Evolutionary conservation across 2,797 vertebrate species (phyloP).

Genomic region (Scomberomorus guttatus): DNA sequence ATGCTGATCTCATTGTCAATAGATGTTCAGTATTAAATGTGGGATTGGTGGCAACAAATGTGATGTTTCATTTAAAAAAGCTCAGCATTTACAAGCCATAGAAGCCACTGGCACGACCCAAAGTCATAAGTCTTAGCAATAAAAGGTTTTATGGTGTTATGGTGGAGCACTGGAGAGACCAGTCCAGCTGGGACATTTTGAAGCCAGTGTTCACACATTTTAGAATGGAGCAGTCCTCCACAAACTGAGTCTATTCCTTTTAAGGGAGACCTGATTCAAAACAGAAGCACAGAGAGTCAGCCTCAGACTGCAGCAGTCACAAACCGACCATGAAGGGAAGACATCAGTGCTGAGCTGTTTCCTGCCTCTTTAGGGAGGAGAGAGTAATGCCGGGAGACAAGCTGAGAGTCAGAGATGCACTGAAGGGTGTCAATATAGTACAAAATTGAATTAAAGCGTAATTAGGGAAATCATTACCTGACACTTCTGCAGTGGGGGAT

Average conservation of each 20-base stretch:
- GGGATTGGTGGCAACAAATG: neutral
- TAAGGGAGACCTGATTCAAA: constrained; percentile 50
- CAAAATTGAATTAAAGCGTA: constrained; percentile 88
- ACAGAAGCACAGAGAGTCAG: constrained; percentile 44
- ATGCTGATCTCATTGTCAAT: neutral
- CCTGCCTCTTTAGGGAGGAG: constrained; percentile 69
- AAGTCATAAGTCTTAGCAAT: constrained; percentile 30
- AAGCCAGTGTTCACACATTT: constrained; percentile 24
- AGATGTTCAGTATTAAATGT: neutral
- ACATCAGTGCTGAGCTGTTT: constrained; percentile 66
- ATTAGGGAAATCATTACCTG: constrained; percentile 89
- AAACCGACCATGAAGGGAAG: constrained; percentile 75
- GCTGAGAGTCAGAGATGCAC: constrained; percentile 75
- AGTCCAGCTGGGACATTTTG: constrained; percentile 18
- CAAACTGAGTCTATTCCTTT: constrained; percentile 30
- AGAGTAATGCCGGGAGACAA: constrained; percentile 69
- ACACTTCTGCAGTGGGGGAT: constrained; percentile 82
- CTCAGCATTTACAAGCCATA: constrained; percentile 40
- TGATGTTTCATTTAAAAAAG: neutral
- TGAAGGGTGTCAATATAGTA: constrained; percentile 86
- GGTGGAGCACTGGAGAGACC: constrained; percentile 16
- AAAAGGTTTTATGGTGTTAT: constrained; percentile 36
- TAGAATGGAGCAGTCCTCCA: constrained; percentile 23
- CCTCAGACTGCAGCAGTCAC: constrained; percentile 52
- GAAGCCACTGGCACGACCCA: constrained; percentile 26